Base-by-base conservation (phyloP, 2,888 invertebrate species). In the Melikaiella ostensackeni region DNA sequence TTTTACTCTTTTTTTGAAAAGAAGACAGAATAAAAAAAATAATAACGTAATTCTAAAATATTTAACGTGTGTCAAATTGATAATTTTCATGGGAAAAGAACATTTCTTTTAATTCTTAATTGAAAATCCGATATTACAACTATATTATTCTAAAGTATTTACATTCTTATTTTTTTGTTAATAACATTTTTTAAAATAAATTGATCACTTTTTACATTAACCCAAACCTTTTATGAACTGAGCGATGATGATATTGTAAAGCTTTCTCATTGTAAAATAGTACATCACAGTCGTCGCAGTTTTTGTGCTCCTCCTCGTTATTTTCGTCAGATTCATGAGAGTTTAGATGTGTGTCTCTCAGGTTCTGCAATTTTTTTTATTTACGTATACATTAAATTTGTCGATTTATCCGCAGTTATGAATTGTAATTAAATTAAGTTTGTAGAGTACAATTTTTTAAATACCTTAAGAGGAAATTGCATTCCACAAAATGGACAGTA, bases 401-500 rank as follows among this genome's bases (percentile, higher is more conserved):
- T 16, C 5, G 1, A 16, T 42, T 42, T 42, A 16, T 42, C 13
- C 13, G 13, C 38, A 4, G 38, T 16, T 42, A 11, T 1, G 16
- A 42, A 16, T 42, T 42, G 16, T 6, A 50, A 50, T 7, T 50
- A n/a, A 50, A 50, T 50, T 8, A 50, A 1, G 50, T 42, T 16
- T 42, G 16, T 6, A 42, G 16, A 16, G 13, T 16, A 42, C 5
- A 16, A 42, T 27, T 57, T 24, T 13, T 13, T 75, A 80, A 50
- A 88, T 91, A 94, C 93, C 92, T 94, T 94, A 87, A 95, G 91
- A 13, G 95, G 94, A 88, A 95, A 95, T 75, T 95, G 93, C 92
- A 94, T 95, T 11, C 95, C 95, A 88, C 95, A 95, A 92, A 93
- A 93, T 35, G 93, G 93, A 80, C 95, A 95, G 88, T 94, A 95